Evolutionary conservation across 2,797 vertebrate genomes (phyloP).

Genomic region (Pipistrellus kuhlii): DNA sequence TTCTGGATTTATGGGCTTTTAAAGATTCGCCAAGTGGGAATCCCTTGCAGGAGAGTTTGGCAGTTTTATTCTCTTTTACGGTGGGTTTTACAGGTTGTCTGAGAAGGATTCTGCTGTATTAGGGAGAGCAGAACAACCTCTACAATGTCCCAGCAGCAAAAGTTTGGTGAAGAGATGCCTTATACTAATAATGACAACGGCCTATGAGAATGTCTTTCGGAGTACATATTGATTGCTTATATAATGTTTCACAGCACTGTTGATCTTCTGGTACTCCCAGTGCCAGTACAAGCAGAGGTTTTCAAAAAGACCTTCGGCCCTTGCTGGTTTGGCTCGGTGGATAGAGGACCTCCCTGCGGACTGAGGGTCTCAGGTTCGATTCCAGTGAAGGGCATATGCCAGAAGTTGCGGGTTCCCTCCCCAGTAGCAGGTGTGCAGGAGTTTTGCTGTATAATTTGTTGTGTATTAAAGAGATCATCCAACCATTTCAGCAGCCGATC

Average conservation of each 20-base stretch:
- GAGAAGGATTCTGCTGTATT: neutral
- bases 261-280: neutral
- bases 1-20: conserved; percentile 41
- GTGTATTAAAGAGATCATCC: too few relatives aligned
- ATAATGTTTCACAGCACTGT: neutral
- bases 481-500: too few relatives aligned
- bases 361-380: too few relatives aligned
- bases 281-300: neutral
- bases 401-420: too few relatives aligned
- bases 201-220: neutral
- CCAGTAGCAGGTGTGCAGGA: too few relatives aligned
- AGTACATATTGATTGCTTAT: neutral
- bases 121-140: neutral
- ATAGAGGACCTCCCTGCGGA: too few relatives aligned
- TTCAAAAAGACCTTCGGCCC: neutral
- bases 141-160: neutral
- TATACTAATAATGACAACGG: neutral
- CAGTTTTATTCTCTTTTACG: conserved; percentile 50
- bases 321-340: too few relatives aligned
- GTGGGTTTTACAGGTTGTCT: conserved; percentile 2
- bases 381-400: too few relatives aligned
- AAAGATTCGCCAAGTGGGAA: conserved; percentile 11
- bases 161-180: neutral
- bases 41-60: neutral
- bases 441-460: too few relatives aligned